phyloP scores from a whole-genome alignment of 2,113 vertebrate species.

The Brachypodius melanocephalos region DNA sequence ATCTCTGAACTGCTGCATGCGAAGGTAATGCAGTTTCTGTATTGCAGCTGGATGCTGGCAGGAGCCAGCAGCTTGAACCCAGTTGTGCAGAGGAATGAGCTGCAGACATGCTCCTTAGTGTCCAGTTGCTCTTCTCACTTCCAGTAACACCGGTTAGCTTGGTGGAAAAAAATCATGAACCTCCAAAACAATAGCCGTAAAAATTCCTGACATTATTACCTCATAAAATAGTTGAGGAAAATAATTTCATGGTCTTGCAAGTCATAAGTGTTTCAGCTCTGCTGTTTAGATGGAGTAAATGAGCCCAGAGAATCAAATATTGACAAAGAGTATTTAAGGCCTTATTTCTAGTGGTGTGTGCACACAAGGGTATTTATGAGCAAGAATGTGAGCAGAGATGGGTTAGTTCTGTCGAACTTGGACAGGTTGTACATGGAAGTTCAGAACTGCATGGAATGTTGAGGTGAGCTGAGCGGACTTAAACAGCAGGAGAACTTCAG shows the following conservation, averaged over 20 bases:
- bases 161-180: neutral
- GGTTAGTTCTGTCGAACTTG: neutral
- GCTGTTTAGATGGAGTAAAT: neutral
- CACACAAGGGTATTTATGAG: neutral
- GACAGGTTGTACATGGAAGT: neutral
- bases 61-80: neutral
- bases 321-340: neutral
- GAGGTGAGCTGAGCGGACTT: neutral
- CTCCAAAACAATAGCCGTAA: neutral
- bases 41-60: neutral
- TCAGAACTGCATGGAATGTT: neutral
- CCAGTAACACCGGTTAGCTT: neutral
- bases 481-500: neutral
- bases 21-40: neutral
- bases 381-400: neutral
- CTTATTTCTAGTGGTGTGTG: neutral
- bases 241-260: neutral
- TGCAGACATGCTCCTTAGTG: neutral
- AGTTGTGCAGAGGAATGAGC: neutral
- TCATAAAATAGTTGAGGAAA: neutral
- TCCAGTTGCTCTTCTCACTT: neutral
- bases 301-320: neutral
- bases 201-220: neutral
- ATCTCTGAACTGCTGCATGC: neutral
- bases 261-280: neutral